These are phyloP conservation scores for Sardina pilchardus DNA, from an alignment of 2,113 vertebrate species.

Conservation along the genomic window DNA sequence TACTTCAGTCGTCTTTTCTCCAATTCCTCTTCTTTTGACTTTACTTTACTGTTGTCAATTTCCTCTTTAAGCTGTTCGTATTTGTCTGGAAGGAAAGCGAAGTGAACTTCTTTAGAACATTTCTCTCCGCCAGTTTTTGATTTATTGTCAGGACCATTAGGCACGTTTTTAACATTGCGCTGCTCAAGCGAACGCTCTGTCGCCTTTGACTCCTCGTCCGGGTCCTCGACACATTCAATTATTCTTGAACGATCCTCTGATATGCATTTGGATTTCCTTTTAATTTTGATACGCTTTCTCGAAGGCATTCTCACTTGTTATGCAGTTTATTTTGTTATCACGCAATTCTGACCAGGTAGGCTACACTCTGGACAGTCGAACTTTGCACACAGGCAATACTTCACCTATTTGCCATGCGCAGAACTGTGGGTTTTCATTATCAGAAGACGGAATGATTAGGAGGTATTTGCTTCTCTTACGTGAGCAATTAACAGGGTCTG, in stretches of 20 bases:
- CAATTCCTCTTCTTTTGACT: constrained; percentile 35
- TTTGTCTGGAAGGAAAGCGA: constrained; percentile 67
- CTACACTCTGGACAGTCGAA: not conserved
- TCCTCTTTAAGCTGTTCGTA: constrained; percentile 67
- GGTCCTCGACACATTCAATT: constrained; percentile 10
- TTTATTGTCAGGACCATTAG: not conserved
- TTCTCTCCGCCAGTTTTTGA: constrained; percentile 33
- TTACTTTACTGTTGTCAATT: constrained; percentile 22
- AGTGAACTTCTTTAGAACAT: constrained; percentile 68
- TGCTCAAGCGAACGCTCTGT: constrained; percentile 24
- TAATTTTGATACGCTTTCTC: constrained; percentile 23
- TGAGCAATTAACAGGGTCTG: not conserved
- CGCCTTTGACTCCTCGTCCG: constrained; percentile 19
- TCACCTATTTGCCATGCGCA: not conserved
- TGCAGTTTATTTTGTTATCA: not conserved
- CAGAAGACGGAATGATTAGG: not conserved
- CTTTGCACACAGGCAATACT: not conserved
- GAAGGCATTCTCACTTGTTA: constrained; percentile 30
- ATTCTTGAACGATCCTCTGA: constrained; percentile 28
- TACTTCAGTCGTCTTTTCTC: constrained; percentile 50
- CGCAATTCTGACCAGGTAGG: not conserved
- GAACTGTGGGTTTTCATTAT: not conserved
- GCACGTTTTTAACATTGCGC: constrained; percentile 2
- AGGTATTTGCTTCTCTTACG: not conserved
- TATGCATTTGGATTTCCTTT: constrained; percentile 6